Evolutionary conservation across 2,797 vertebrate genomes (phyloP).

Genomic region (Eulemur rubriventer): DNA sequence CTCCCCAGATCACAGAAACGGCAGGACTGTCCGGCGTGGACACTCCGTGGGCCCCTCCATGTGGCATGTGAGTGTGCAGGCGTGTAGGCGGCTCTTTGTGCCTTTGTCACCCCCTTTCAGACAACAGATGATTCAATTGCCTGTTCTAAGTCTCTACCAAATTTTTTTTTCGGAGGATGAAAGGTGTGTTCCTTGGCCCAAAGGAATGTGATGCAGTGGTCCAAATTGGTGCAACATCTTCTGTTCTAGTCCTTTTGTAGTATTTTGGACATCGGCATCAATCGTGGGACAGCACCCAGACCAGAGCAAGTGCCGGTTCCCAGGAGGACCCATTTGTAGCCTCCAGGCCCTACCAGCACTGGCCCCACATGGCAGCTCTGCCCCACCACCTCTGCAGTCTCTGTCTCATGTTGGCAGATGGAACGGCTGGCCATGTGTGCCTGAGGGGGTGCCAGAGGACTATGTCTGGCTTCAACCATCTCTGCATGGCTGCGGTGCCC

Average conservation of each 20-base stretch:
- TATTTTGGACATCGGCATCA: neutral
- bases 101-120: neutral
- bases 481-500: neutral
- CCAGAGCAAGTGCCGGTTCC: neutral
- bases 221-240: neutral
- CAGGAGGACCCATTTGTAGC: neutral
- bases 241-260: neutral
- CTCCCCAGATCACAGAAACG: neutral
- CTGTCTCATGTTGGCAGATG: rapidly evolving
- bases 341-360: too few species aligned
- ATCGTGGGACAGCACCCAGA: neutral
- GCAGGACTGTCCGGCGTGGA: neutral
- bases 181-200: neutral
- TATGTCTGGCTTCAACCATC: neutral
- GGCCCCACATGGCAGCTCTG: rapidly evolving
- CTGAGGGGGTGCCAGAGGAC: neutral
- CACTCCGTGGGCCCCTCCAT: too few species aligned
- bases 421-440: neutral
- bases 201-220: neutral
- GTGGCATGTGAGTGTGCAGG: neutral
- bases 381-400: neutral
- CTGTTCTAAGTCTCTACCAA: neutral
- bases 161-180: neutral
- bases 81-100: neutral
- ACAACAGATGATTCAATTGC: neutral